Evolutionary conservation across 2,113 vertebrate species (phyloP).

Genomic region (Elephas maximus): DNA sequence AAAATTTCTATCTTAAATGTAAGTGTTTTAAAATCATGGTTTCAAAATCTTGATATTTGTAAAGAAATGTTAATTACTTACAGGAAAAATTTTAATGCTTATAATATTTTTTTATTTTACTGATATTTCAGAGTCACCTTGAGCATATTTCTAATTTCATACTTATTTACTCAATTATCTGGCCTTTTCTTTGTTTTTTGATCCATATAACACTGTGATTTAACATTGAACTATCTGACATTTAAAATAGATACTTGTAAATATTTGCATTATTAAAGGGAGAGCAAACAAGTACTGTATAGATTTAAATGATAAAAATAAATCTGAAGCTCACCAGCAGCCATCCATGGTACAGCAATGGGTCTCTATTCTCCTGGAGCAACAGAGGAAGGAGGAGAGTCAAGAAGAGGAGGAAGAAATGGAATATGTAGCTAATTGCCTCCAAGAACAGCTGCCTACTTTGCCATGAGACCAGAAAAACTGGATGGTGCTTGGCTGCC

Average conservation of each 20-base stretch:
- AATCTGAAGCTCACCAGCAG: background rate
- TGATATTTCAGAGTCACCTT: constrained; percentile 45
- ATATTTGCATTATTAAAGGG: constrained; percentile 43
- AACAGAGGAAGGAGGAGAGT: background rate
- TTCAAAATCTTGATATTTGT: constrained; percentile 52
- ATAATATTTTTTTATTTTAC: constrained; percentile 35
- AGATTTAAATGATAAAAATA: background rate
- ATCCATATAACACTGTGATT: constrained; percentile 27
- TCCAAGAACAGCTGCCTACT: no score
- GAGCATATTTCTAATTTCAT: constrained; percentile 2
- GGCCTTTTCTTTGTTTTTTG: constrained; percentile 51
- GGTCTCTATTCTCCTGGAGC: background rate
- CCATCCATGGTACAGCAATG: background rate
- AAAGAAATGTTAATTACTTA: constrained; percentile 59
- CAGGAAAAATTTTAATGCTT: constrained; percentile 35
- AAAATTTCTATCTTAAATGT: background rate
- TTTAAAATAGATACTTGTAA: constrained; percentile 56
- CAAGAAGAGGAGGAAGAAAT: background rate
- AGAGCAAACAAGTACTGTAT: background rate
- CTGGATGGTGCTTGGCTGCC: background rate
- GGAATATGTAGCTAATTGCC: background rate
- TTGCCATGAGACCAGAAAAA: background rate
- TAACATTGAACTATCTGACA: constrained; percentile 26
- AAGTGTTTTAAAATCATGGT: constrained; percentile 44
- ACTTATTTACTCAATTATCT: constrained; percentile 41